A percentile compares a stretch with the other conserved stretches of the same genome.
Conservation (phyloP, 2,888 invertebrate genomes). For the Vesta saturnalis region DNA sequence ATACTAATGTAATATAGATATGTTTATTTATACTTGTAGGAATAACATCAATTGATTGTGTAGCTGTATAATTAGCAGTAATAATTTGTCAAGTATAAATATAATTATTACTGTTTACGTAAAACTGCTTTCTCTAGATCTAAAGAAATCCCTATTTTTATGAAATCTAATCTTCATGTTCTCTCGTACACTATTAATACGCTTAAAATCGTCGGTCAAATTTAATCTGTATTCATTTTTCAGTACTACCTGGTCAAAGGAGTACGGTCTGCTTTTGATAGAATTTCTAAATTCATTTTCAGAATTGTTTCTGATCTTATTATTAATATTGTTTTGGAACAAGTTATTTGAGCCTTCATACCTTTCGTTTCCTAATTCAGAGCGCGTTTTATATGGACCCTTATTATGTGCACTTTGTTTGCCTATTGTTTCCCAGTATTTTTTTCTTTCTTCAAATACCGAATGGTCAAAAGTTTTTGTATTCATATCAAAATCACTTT, state of each 20-base stretch:
- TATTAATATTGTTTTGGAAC: neutral
- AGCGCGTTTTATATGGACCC: neutral
- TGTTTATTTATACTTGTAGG: no score
- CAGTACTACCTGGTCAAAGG: neutral
- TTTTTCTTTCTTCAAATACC: neutral
- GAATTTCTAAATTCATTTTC: neutral
- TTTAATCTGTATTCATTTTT: conserved; percentile 12
- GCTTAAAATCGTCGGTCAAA: conserved; percentile 30
- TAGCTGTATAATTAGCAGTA: no score
- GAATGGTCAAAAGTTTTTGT: neutral
- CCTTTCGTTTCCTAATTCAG: neutral
- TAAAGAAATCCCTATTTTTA: conserved; percentile 28
- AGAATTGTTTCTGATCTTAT: neutral
- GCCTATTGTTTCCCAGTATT: neutral
- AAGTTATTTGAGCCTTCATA: neutral
- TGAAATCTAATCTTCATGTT: conserved; percentile 31
- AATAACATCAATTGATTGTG: no score
- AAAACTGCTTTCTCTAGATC: conserved; percentile 26
- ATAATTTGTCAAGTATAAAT: no score
- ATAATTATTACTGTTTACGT: no score
- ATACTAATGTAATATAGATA: no score
- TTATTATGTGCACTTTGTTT: neutral
- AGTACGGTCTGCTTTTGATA: neutral
- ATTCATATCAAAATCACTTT: neutral
- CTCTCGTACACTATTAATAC: conserved; percentile 15